phyloP scores from a whole-genome alignment of 2,888 invertebrate species.

The Chironomus riparius region DNA sequence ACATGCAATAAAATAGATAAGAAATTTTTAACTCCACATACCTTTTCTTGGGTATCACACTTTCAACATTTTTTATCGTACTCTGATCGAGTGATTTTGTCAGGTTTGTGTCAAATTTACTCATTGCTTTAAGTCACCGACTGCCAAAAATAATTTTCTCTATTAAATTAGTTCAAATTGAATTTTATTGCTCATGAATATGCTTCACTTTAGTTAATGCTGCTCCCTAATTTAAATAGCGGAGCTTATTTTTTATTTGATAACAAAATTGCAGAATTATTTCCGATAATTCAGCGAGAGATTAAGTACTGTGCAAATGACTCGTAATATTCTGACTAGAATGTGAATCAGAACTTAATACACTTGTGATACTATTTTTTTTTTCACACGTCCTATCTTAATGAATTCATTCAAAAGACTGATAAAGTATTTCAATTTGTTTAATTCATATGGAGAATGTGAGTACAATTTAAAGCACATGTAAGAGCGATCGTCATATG shows the following conservation, averaged over 20 bases:
- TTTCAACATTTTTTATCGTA: constrained; percentile 14
- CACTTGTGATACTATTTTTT: no score
- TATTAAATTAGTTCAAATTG: constrained; percentile 12
- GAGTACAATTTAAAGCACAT: no score
- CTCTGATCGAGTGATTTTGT: constrained; percentile 2
- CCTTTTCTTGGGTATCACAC: constrained; percentile 20
- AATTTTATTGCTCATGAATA: not conserved
- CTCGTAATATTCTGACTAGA: no score
- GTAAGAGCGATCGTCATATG: no score
- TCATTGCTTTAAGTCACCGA: not conserved
- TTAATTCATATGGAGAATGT: no score
- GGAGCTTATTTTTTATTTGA: not conserved
- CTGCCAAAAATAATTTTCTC: not conserved
- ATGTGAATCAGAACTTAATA: no score
- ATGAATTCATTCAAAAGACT: no score
- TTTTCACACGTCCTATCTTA: no score
- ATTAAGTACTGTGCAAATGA: not conserved
- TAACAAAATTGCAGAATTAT: not conserved
- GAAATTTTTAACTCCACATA: not conserved
- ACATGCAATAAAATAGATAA: not conserved
- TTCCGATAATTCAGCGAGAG: not conserved
- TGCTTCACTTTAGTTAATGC: not conserved
- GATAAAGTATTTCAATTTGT: no score
- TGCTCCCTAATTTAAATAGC: not conserved
- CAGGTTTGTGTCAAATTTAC: not conserved